Percentiles rank a stretch among this genome's conserved stretches.
Evolutionary conservation across 2,888 invertebrate genomes (phyloP).

Genomic region (Stomorhina lunata): DNA sequence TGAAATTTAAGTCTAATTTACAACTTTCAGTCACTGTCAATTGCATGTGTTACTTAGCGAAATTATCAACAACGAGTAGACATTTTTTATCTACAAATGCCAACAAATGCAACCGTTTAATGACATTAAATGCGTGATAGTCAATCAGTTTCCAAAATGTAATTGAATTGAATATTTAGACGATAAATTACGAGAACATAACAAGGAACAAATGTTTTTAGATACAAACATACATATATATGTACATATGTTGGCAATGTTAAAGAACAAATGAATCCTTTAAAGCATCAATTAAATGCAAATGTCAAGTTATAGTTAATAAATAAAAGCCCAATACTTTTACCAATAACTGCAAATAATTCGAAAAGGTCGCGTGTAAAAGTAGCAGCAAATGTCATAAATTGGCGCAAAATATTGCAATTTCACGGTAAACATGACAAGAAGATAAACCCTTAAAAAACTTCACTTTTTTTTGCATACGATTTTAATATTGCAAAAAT

Average conservation of each 20-base stretch:
- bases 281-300: conserved; percentile 35
- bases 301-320: conserved; percentile 47
- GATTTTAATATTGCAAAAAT: conserved; percentile 2
- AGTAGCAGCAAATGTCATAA: conserved; percentile 51
- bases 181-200: conserved; percentile 33
- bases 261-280: not conserved
- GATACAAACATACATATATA: not conserved
- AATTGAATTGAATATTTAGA: conserved; percentile 42
- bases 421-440: conserved; percentile 51
- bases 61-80: not conserved
- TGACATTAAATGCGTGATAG: conserved; percentile 44
- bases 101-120: conserved; percentile 52
- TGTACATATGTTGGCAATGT: conserved; percentile 11
- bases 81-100: conserved; percentile 17
- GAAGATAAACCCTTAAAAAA: conserved; percentile 3
- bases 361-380: not conserved
- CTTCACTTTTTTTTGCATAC: not conserved
- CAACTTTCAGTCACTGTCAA: conserved; percentile 51
- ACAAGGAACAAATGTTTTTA: not conserved
- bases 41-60: conserved; percentile 36
- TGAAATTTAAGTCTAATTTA: conserved; percentile 61
- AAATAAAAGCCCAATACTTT: conserved; percentile 47
- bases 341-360: not conserved
- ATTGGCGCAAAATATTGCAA: conserved; percentile 55
- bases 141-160: conserved; percentile 43